Conservation (phyloP, 2,888 invertebrate species). For the Lymantria monacha region DNA sequence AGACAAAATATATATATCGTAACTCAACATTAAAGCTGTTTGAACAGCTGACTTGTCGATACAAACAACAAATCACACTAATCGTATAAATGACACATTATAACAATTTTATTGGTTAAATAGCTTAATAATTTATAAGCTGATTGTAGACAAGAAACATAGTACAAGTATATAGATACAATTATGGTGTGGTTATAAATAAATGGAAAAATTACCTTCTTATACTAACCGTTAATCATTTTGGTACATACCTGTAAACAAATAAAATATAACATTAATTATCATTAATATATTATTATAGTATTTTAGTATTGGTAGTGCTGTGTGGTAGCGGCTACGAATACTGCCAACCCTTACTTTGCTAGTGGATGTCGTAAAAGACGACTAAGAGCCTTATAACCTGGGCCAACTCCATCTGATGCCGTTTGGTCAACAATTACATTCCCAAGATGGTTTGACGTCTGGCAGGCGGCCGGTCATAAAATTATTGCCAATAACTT, state of each 20-base stretch:
- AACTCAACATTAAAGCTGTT: not conserved
- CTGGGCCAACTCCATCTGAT: no score
- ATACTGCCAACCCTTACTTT: no score
- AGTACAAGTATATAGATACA: slow-evolving; percentile 1
- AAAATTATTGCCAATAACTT: no score
- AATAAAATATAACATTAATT: slow-evolving; percentile 10
- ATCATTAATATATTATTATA: no score
- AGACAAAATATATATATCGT: not conserved
- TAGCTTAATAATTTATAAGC: slow-evolving; percentile 34
- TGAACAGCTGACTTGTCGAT: not conserved
- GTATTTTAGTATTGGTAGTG: no score
- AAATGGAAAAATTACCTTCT: slow-evolving; percentile 1
- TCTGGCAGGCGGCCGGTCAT: no score
- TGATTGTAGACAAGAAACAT: slow-evolving; percentile 32
- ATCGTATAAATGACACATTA: slow-evolving; percentile 17
- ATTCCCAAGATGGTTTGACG: no score
- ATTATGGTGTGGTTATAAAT: not conserved
- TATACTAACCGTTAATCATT: not conserved
- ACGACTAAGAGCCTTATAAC: no score
- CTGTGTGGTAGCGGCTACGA: no score
- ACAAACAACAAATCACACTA: slow-evolving; percentile 18
- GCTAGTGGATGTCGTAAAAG: no score
- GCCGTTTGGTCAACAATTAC: no score
- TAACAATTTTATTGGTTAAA: slow-evolving; percentile 23
- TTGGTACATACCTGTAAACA: slow-evolving; percentile 51